These are phyloP conservation scores for Gryon sp. DNA, from an alignment of 1,140 invertebrate genomes.

Conservation along the genomic window DNA sequence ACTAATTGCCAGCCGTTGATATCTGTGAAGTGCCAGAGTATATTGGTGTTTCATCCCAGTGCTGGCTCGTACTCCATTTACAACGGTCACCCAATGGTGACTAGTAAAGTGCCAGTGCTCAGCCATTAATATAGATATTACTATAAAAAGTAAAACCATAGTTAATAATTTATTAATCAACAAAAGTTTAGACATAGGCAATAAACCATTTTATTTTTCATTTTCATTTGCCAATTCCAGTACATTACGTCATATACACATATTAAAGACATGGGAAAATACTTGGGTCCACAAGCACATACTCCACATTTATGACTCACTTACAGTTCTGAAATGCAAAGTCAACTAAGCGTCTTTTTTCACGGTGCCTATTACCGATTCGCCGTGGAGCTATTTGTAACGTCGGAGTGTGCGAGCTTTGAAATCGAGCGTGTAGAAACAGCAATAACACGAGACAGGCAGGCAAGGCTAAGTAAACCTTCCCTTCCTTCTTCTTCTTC, in stretches of 20 bases:
- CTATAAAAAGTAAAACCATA: too few relatives aligned
- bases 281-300: neutral
- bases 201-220: too few relatives aligned
- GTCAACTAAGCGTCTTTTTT: conserved; percentile 27
- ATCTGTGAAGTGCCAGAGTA: too few relatives aligned
- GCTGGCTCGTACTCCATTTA: too few relatives aligned
- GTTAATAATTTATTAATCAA: too few relatives aligned
- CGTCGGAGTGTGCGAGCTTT: conserved; percentile 40
- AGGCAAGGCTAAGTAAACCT: conserved; percentile 22
- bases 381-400: conserved; percentile 58
- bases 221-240: neutral
- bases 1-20: too few relatives aligned
- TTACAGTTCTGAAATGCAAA: conserved; percentile 14
- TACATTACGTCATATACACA: neutral
- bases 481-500: too few relatives aligned
- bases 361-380: conserved; percentile 55
- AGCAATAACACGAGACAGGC: conserved; percentile 47
- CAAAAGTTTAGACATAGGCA: too few relatives aligned
- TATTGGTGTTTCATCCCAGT: too few relatives aligned
- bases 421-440: conserved; percentile 56
- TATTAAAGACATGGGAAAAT: conserved; percentile 48
- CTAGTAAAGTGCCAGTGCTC: too few relatives aligned
- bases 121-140: too few relatives aligned
- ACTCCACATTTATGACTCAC: conserved; percentile 48
- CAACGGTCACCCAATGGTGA: too few relatives aligned